These are phyloP conservation scores for Seriola dumerili DNA, from an alignment of 2,113 vertebrate genomes.

Conservation along the genomic window DNA sequence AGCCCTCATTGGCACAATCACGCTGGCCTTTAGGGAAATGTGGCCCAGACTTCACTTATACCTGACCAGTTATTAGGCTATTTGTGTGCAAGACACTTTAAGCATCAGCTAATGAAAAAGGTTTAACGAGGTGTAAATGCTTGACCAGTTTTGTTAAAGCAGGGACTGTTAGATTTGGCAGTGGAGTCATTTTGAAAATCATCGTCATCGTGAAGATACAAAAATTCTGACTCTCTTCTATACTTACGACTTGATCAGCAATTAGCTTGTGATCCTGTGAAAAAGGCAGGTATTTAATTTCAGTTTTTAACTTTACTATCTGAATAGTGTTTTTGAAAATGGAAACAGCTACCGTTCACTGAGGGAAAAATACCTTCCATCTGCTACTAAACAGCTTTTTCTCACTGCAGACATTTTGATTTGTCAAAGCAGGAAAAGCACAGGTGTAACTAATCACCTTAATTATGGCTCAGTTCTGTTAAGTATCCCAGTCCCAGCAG, in stretches of 20 bases:
- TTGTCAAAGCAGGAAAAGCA: too few relatives aligned
- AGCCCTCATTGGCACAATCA: conserved; percentile 8
- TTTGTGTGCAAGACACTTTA: neutral
- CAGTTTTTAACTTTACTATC: neutral
- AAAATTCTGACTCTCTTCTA: neutral
- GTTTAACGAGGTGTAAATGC: neutral
- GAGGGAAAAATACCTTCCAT: too few relatives aligned
- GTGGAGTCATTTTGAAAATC: too few relatives aligned
- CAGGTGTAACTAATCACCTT: too few relatives aligned
- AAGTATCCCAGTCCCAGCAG: too few relatives aligned
- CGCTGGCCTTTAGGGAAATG: neutral
- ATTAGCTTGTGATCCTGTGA: neutral
- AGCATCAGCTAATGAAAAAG: neutral
- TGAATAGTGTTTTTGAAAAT: too few relatives aligned
- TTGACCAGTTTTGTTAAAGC: neutral
- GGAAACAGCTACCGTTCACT: too few relatives aligned
- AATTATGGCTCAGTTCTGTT: too few relatives aligned
- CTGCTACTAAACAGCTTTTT: too few relatives aligned
- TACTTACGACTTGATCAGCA: neutral
- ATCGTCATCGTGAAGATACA: neutral
- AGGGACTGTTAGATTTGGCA: neutral
- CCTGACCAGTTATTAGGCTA: neutral
- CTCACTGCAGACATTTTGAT: too few relatives aligned
- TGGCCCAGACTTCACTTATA: neutral
- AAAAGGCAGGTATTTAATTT: neutral